Evolutionary conservation across 2,797 vertebrate genomes (phyloP).

Genomic region (Poecilia gillii): DNA sequence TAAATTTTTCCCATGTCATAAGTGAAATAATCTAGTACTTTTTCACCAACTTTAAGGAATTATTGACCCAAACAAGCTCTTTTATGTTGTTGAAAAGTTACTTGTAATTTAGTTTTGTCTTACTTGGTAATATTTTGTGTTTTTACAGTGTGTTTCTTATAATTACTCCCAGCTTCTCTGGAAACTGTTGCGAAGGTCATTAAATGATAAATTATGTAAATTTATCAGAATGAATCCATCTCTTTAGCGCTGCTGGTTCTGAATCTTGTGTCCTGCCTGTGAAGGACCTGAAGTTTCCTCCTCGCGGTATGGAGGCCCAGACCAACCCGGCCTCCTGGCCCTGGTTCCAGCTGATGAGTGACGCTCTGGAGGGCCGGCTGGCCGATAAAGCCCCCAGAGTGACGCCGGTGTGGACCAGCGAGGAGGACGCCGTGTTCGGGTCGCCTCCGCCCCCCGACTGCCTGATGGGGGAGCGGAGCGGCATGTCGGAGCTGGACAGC

Average conservation of each 20-base stretch:
- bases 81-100: too few relatives aligned
- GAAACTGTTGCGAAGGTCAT: not conserved
- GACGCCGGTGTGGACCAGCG: constrained; percentile 68
- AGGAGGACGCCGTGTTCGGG: constrained; percentile 66
- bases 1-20: too few relatives aligned
- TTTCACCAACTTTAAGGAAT: too few relatives aligned
- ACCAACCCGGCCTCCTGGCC: constrained; percentile 76
- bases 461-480: constrained; percentile 50
- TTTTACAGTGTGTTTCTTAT: too few relatives aligned
- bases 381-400: constrained; percentile 65
- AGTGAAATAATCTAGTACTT: too few relatives aligned
- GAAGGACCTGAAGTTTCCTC: constrained; percentile 80
- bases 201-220: not conserved
- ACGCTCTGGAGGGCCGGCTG: constrained; percentile 76
- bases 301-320: constrained; percentile 74
- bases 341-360: constrained; percentile 79
- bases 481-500: constrained; percentile 67
- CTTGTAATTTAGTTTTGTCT: too few relatives aligned
- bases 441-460: constrained; percentile 60
- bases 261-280: not conserved
- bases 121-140: too few relatives aligned
- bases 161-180: too few relatives aligned
- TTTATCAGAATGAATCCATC: not conserved
- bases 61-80: too few relatives aligned
- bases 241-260: not conserved